phyloP scores from a whole-genome alignment of 2,888 invertebrate species.

The Eurois occulta region DNA sequence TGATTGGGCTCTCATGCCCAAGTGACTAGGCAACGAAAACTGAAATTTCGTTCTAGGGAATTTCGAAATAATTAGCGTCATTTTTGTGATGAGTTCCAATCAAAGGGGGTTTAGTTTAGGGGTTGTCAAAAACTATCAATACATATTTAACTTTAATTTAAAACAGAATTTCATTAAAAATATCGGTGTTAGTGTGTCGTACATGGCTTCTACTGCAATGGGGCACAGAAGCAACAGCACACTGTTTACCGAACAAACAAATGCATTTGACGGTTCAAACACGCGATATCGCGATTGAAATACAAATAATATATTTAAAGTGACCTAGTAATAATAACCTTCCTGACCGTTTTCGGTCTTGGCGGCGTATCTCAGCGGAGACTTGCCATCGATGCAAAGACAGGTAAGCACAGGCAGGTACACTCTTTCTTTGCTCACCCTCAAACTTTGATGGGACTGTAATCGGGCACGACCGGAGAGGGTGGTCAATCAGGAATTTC shows the following conservation, averaged over 20 bases:
- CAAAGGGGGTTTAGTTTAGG: slow-evolving; percentile 47
- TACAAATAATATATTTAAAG: neutral
- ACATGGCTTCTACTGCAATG: neutral
- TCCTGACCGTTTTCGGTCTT: neutral
- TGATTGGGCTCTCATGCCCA: slow-evolving; percentile 6
- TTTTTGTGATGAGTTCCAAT: slow-evolving; percentile 32
- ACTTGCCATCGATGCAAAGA: neutral
- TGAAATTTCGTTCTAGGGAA: neutral
- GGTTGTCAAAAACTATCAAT: slow-evolving; percentile 31
- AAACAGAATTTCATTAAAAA: too few species aligned
- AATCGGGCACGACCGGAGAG: neutral
- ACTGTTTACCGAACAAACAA: neutral
- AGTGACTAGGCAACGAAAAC: slow-evolving; percentile 3
- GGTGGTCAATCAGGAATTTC: neutral
- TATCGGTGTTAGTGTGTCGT: neutral
- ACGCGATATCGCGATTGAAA: neutral
- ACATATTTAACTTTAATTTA: neutral
- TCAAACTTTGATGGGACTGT: neutral
- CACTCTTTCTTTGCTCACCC: neutral
- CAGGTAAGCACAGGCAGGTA: neutral
- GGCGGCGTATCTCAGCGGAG: neutral
- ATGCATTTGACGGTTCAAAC: neutral
- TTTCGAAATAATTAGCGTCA: slow-evolving; percentile 7
- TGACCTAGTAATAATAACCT: neutral
- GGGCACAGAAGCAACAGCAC: neutral